Percentiles rank a stretch among this genome's conserved stretches.
These are phyloP conservation scores for Pedionomus torquatus DNA, from an alignment of 2,113 vertebrate genomes.

Conservation along the genomic window DNA sequence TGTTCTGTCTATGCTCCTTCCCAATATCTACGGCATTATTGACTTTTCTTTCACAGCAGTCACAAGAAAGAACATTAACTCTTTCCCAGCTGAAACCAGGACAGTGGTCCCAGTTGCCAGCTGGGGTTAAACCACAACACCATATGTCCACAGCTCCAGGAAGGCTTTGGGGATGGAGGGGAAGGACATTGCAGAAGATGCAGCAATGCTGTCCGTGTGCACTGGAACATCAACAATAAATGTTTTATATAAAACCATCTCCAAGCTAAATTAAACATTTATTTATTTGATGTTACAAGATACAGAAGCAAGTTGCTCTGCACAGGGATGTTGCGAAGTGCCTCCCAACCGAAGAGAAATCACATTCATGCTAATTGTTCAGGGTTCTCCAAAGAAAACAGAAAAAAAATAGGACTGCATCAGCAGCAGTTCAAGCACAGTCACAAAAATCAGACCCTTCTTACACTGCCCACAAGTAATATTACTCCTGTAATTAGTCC, in stretches of 20 bases:
- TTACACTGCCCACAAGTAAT: background rate
- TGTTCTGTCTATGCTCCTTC: background rate
- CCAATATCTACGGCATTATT: background rate
- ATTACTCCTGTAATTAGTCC: background rate
- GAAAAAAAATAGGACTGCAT: background rate
- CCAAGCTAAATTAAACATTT: background rate
- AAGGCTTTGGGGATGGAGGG: fast-evolving
- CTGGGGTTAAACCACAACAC: background rate
- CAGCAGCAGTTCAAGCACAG: background rate
- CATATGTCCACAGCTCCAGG: background rate
- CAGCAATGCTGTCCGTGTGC: background rate
- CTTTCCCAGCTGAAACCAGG: background rate
- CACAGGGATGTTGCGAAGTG: background rate
- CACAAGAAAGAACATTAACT: background rate
- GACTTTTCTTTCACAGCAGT: background rate
- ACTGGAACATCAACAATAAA: background rate
- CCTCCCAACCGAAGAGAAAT: background rate
- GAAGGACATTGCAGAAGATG: background rate
- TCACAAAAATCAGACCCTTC: background rate
- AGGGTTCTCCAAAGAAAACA: background rate
- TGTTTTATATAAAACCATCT: background rate
- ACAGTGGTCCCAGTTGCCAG: background rate
- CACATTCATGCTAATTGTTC: background rate
- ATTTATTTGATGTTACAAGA: background rate
- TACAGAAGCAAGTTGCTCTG: background rate